phyloP scores from a whole-genome alignment of 2,797 vertebrate genomes.

The Brachyrhaphis roseni region DNA sequence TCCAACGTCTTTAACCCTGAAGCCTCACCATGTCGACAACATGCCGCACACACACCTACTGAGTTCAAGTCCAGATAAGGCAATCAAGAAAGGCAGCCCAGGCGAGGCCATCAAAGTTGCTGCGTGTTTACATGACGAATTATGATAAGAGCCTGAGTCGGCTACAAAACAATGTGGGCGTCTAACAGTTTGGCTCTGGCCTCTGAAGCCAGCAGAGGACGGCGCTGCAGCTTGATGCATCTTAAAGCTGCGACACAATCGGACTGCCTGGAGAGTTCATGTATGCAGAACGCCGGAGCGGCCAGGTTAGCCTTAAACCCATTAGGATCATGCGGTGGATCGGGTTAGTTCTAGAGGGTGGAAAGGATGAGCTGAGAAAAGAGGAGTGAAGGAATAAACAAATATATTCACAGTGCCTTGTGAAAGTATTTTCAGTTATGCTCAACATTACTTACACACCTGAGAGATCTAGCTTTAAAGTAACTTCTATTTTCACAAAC shows the following conservation, averaged over 20 bases:
- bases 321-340: conserved; percentile 6
- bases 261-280: conserved; percentile 56
- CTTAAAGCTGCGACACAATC: conserved; percentile 61
- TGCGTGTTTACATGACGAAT: conserved; percentile 41
- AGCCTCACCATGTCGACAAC: background rate
- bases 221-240: conserved; percentile 54
- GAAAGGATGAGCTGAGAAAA: conserved; percentile 22
- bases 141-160: conserved; percentile 35
- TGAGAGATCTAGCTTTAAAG: background rate
- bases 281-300: conserved; percentile 32
- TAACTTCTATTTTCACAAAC: background rate
- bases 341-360: conserved; percentile 4
- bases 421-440: background rate
- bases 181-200: conserved; percentile 16
- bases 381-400: conserved; percentile 17
- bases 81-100: conserved; percentile 32
- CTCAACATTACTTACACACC: too few relatives aligned
- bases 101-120: conserved; percentile 11
- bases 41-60: background rate
- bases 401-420: background rate
- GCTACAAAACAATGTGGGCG: conserved; percentile 51
- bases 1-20: background rate
- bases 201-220: conserved; percentile 38
- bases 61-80: conserved; percentile 45
- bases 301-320: conserved; percentile 45